These are phyloP conservation scores for Bubalus kerabau DNA, from an alignment of 2,113 vertebrate genomes.

Conservation along the genomic window DNA sequence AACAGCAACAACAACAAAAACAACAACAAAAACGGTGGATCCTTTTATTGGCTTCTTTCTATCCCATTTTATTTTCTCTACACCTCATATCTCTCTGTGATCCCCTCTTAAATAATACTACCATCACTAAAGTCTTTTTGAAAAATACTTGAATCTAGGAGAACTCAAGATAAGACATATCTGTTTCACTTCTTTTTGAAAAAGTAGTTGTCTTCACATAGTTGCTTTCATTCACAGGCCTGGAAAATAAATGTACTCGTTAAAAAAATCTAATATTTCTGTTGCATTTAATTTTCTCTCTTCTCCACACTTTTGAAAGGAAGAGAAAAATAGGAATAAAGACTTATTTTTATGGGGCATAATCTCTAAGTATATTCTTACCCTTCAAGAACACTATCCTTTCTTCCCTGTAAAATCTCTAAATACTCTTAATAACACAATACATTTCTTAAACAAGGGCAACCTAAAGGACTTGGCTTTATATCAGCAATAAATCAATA, in stretches of 20 bases:
- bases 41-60: background rate
- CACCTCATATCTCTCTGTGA: background rate
- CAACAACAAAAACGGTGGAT: background rate
- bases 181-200: background rate
- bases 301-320: background rate
- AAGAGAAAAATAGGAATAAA: background rate
- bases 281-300: background rate
- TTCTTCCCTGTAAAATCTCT: background rate
- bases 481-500: background rate
- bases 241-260: background rate
- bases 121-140: background rate
- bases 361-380: background rate
- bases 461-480: background rate
- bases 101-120: background rate
- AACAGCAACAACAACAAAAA: background rate
- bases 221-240: background rate
- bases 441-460: background rate
- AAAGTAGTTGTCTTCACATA: background rate
- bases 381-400: background rate
- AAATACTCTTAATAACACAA: background rate
- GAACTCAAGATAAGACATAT: background rate
- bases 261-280: background rate
- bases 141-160: background rate
- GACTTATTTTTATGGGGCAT: background rate
- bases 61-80: background rate